Evolutionary conservation across 1,140 invertebrate species (phyloP).

Genomic region (Parapsyche elsis): DNA sequence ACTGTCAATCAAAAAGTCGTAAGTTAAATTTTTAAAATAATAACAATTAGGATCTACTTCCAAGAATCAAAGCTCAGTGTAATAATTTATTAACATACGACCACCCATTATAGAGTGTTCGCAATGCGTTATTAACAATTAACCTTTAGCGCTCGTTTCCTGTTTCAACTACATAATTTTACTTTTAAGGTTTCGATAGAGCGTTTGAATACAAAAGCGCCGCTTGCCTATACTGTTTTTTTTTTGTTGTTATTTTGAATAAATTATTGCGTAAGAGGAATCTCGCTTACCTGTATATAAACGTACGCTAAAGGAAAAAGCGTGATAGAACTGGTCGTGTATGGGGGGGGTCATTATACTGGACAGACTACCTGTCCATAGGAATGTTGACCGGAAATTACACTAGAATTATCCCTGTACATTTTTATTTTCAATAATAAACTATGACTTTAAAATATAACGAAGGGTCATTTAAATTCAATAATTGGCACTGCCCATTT

Average conservation of each 20-base stretch:
- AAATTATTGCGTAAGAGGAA: constrained; percentile 30
- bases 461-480: too few relatives aligned
- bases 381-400: constrained; percentile 36
- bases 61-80: neutral
- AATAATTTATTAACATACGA: neutral
- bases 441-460: too few relatives aligned
- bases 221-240: neutral
- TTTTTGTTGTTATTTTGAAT: constrained; percentile 8
- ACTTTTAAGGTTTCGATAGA: neutral
- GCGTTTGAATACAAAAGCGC: constrained; percentile 4
- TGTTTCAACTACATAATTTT: constrained; percentile 27
- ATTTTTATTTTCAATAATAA: too few relatives aligned
- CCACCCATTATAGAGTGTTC: neutral
- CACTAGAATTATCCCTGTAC: neutral
- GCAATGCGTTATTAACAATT: constrained; percentile 9
- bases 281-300: neutral
- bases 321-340: constrained; percentile 26
- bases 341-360: constrained; percentile 29
- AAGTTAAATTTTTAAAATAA: too few relatives aligned
- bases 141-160: constrained; percentile 17
- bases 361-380: constrained; percentile 23
- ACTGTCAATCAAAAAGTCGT: neutral
- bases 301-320: constrained; percentile 18
- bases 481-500: neutral
- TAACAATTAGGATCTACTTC: neutral